These are phyloP conservation scores for Meloidogyne hapla DNA, from an alignment of 1,140 invertebrate species.

Conservation along the genomic window DNA sequence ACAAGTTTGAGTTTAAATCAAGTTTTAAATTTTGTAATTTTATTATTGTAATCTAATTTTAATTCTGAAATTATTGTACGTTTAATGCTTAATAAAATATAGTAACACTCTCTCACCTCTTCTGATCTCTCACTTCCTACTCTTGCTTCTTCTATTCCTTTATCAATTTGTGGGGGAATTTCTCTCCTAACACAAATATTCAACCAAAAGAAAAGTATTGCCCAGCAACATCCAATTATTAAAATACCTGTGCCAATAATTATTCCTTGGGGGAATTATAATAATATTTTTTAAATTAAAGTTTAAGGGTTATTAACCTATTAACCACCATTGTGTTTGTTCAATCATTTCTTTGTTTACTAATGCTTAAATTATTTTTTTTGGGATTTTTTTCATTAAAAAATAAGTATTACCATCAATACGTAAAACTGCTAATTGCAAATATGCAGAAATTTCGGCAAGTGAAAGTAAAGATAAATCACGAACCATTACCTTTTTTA, in stretches of 20 bases:
- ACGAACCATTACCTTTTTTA: conserved; percentile 10
- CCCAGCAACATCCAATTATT: conserved; percentile 30
- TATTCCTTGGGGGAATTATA: conserved; percentile 26
- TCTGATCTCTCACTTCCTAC: not conserved
- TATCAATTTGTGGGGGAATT: not conserved
- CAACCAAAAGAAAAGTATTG: conserved; percentile 33
- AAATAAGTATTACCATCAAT: conserved; percentile 20
- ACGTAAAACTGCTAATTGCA: conserved; percentile 29
- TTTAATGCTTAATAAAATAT: not conserved
- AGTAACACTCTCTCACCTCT: not conserved
- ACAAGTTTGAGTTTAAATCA: not conserved
- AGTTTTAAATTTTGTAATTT: too few species aligned
- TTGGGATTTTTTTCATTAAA: not conserved
- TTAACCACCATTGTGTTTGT: conserved; percentile 35
- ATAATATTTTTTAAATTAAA: conserved; percentile 9
- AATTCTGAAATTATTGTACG: not conserved
- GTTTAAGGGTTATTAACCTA: conserved; percentile 23
- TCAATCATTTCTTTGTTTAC: conserved; percentile 23
- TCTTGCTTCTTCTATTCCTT: not conserved
- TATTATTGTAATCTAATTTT: not conserved
- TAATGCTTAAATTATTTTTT: conserved; percentile 32
- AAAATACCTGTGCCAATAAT: conserved; percentile 31
- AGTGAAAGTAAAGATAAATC: conserved; percentile 36
- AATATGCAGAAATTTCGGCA: conserved; percentile 33
- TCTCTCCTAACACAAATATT: conserved; percentile 22